Evolutionary conservation across 2,888 invertebrate genomes (phyloP), one percentile per base, ranked within the genome.

Genomic region (Monoplex corrugatus): DNA sequence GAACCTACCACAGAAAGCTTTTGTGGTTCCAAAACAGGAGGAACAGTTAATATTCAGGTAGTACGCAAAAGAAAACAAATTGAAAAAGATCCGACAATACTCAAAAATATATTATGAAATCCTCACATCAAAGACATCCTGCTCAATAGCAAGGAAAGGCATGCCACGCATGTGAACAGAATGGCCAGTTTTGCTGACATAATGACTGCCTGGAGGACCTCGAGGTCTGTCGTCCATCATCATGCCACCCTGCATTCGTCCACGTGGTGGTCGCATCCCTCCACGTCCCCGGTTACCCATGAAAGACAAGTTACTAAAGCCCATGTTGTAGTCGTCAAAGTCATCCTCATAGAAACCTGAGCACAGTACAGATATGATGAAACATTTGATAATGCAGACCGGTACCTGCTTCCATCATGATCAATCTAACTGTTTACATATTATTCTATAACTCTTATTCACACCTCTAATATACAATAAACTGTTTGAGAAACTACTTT

Each of bases 151-250:
- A 96, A 98, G 97, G 96, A 98, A 98, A 3, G 98, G 98, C 91
- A 98, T 97, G 0, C 98, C 98, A 92, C 97, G 98, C 92, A 98
- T 97, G 95, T 98, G 98, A 45, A 98, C 98, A 87, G 97, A 97
- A 93, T 97, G 96, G 1, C 96, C 96, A 16, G 96, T 96, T 85
- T 95, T 94, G 89, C 95, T 95, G 88, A 93, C 89, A 86, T 95
- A 95, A 80, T 93, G 92, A 89, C 94, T 94, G 43, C 94, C 95
- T 68, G 94, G 94, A 43, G 93, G 93, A 35, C 93, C 92, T 23
- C 93, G 89, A 75, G 93, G 90, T 28, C 80, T 38, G 32, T 82
- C 68, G 1, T 88, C 88, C 87, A 92, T 91, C 89, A 92, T 90
- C 88, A 89, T 87, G 23, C 75, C 78, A 28, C 87, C 87, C 45